phyloP scores from a whole-genome alignment of 37 sponge, comb jelly and placozoan species.

The Dysidea cf. avara region DNA sequence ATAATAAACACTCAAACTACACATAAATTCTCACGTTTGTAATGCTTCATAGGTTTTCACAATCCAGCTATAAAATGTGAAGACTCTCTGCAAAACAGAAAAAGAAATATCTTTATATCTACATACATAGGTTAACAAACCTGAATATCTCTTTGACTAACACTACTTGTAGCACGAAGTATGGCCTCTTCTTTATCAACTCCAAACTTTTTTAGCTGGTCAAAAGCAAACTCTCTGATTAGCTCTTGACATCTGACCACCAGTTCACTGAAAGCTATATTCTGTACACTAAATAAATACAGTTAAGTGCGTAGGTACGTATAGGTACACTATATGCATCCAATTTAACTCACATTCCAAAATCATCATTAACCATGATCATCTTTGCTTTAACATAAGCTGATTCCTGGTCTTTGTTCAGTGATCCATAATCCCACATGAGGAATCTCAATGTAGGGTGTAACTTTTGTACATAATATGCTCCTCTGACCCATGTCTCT shows the following conservation, averaged over 20 bases:
- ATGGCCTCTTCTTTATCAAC: constrained; percentile 36
- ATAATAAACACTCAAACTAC: too few relatives aligned
- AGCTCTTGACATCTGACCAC: constrained; percentile 63
- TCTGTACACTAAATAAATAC: constrained; percentile 14
- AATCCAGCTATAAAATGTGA: constrained; percentile 67
- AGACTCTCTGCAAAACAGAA: constrained; percentile 81
- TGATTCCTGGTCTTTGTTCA: constrained; percentile 69
- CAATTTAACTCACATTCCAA: too few relatives aligned
- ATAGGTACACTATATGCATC: too few relatives aligned
- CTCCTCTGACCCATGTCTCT: constrained; percentile 66
- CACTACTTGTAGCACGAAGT: constrained; percentile 29
- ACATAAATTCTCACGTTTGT: too few relatives aligned
- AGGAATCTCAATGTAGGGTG: constrained; percentile 76
- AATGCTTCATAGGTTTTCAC: constrained; percentile 18
- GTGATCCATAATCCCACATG: too few relatives aligned
- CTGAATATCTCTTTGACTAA: constrained; percentile 74
- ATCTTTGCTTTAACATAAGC: constrained; percentile 73
- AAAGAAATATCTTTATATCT: too few relatives aligned
- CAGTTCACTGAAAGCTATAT: constrained; percentile 44
- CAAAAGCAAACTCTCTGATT: constrained; percentile 58
- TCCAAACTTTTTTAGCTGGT: constrained; percentile 42
- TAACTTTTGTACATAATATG: constrained; percentile 75
- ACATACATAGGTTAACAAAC: too few relatives aligned
- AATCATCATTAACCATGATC: constrained; percentile 32
- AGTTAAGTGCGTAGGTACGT: too few relatives aligned